These are phyloP conservation scores for Cryptoblepharus egeriae DNA, from an alignment of 2,797 vertebrate species.

Conservation along the genomic window DNA sequence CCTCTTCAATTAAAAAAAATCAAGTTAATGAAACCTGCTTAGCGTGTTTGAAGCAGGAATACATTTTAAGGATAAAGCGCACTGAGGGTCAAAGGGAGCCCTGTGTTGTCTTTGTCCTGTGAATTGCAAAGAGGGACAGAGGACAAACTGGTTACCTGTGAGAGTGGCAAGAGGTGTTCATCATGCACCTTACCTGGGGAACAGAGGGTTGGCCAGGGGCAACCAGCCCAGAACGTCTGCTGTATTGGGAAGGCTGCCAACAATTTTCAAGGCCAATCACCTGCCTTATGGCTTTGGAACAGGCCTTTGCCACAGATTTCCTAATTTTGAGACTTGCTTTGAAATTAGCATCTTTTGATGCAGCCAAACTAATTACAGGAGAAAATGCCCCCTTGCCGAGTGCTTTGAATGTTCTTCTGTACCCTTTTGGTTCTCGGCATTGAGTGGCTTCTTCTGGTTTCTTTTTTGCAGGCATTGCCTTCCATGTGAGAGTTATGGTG, in stretches of 20 bases:
- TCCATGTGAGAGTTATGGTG: too few relatives aligned
- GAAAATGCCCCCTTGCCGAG: background rate
- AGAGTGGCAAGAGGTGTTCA: background rate
- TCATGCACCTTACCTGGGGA: background rate
- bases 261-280: background rate
- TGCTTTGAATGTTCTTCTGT: background rate
- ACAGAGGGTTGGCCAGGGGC: too few relatives aligned
- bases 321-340: background rate
- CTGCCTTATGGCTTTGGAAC: background rate
- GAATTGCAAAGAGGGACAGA: background rate
- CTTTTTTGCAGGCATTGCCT: background rate
- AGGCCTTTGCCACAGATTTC: background rate
- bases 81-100: background rate
- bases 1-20: constrained; percentile 56
- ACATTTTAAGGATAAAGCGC: constrained; percentile 20
- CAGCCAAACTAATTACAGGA: background rate
- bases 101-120: background rate
- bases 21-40: constrained; percentile 50
- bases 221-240: too few relatives aligned
- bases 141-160: background rate
- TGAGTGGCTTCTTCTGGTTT: background rate
- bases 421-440: background rate
- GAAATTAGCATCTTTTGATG: background rate
- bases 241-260: too few relatives aligned
- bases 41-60: constrained; percentile 51